phyloP scores from a whole-genome alignment of 1,140 invertebrate genomes.

The Caenorhabditis latens region DNA sequence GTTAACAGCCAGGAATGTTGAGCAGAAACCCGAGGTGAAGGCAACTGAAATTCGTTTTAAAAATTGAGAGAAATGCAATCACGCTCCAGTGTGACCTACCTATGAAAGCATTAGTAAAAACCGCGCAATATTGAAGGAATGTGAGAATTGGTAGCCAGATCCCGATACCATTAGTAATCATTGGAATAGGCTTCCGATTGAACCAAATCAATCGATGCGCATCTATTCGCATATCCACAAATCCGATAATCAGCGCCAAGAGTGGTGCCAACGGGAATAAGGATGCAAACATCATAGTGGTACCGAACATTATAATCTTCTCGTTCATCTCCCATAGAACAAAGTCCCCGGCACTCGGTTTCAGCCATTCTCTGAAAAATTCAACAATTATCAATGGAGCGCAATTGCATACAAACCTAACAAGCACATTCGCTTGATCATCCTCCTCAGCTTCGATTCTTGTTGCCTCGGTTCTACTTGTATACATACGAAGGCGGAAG shows the following conservation, averaged over 20 bases:
- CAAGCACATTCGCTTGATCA: slow-evolving; percentile 32
- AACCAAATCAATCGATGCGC: slow-evolving; percentile 62
- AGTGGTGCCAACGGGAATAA: slow-evolving; percentile 61
- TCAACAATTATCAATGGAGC: not conserved
- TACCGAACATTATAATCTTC: slow-evolving; percentile 61
- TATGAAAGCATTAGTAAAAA: slow-evolving; percentile 64
- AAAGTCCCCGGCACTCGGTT: slow-evolving; percentile 62
- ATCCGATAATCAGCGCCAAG: slow-evolving; percentile 55
- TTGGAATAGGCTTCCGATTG: slow-evolving; percentile 60
- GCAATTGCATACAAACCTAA: not conserved
- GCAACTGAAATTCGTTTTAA: too few relatives aligned
- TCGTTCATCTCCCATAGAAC: slow-evolving; percentile 62
- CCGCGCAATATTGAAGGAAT: slow-evolving; percentile 59
- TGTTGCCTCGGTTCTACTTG: slow-evolving; percentile 37
- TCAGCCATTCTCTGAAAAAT: slow-evolving; percentile 62
- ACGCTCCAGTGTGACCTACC: slow-evolving; percentile 5
- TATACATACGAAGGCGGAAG: slow-evolving; percentile 32
- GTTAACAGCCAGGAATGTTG: slow-evolving; percentile 27
- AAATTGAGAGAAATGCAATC: too few relatives aligned
- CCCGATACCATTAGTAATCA: slow-evolving; percentile 57
- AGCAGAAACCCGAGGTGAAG: slow-evolving; percentile 64
- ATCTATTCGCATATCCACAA: slow-evolving; percentile 61
- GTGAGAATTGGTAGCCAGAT: slow-evolving; percentile 62
- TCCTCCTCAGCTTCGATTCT: slow-evolving; percentile 17
- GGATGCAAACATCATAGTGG: slow-evolving; percentile 66